Percentiles rank a stretch among this genome's conserved stretches.
Evolutionary conservation across 2,113 vertebrate species (phyloP).

Genomic region (Corythoichthys haematopterus): DNA sequence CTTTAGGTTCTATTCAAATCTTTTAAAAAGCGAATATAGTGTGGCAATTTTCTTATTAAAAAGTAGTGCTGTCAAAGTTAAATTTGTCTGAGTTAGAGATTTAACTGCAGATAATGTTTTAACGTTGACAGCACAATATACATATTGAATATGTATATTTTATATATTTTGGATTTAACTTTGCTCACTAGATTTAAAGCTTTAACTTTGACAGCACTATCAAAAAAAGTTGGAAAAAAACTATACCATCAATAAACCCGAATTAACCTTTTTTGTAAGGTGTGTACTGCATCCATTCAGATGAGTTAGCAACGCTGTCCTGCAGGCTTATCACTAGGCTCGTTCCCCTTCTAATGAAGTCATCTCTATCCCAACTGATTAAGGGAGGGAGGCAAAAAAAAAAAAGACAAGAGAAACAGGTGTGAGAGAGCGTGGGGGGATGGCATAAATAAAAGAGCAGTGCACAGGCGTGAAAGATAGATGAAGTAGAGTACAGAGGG

Average conservation of each 20-base stretch:
- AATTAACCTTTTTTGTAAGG: not conserved
- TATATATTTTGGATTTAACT: too few relatives aligned
- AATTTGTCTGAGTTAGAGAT: too few relatives aligned
- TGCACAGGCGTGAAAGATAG: constrained; percentile 28
- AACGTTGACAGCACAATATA: too few relatives aligned
- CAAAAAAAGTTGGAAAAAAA: not conserved
- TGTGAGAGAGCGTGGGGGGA: constrained; percentile 5
- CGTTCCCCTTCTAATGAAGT: constrained; percentile 64
- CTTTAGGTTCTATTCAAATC: too few relatives aligned
- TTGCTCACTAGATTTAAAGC: too few relatives aligned
- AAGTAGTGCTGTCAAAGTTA: too few relatives aligned
- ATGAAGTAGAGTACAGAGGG: constrained; percentile 24
- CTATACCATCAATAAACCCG: not conserved
- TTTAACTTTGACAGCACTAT: too few relatives aligned
- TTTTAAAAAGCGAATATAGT: too few relatives aligned
- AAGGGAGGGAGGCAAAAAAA: constrained; percentile 11
- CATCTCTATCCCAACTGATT: constrained; percentile 50
- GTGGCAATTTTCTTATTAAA: too few relatives aligned
- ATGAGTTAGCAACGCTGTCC: constrained; percentile 48
- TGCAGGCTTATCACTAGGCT: constrained; percentile 54
- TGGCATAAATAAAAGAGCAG: constrained; percentile 24
- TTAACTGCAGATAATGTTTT: too few relatives aligned
- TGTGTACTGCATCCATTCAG: constrained; percentile 30
- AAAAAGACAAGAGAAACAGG: constrained; percentile 33
- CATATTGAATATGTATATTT: too few relatives aligned